These are phyloP conservation scores for Siniperca chuatsi DNA, from an alignment of 2,113 vertebrate genomes.

Conservation along the genomic window DNA sequence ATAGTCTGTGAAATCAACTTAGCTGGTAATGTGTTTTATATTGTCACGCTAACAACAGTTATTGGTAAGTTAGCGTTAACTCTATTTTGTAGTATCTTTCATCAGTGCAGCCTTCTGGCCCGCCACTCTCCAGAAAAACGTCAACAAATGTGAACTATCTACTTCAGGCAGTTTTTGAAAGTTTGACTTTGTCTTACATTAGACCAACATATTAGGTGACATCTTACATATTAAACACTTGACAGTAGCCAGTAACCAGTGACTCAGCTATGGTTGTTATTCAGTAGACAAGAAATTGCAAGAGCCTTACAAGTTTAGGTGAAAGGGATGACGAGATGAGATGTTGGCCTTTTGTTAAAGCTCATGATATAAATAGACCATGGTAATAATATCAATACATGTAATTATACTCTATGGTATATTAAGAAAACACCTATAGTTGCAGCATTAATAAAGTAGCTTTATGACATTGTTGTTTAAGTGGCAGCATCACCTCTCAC, in stretches of 20 bases:
- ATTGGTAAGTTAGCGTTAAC: background rate
- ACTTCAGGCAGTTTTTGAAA: background rate
- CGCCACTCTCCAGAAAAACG: background rate
- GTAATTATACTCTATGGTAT: background rate
- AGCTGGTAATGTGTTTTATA: conserved; percentile 2
- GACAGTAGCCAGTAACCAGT: conserved; percentile 2
- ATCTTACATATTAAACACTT: background rate
- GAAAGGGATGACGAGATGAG: background rate
- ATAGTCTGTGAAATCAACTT: background rate
- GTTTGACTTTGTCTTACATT: background rate
- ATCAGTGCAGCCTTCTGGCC: background rate
- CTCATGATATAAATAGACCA: no score
- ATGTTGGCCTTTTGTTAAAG: background rate
- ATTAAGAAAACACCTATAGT: background rate
- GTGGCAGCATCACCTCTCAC: background rate
- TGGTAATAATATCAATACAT: background rate
- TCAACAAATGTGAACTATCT: background rate
- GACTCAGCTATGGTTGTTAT: conserved; percentile 44
- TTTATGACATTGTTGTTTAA: background rate
- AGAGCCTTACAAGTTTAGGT: background rate
- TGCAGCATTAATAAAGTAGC: background rate
- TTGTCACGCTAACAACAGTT: background rate
- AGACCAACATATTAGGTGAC: conserved; percentile 11
- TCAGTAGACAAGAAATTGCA: background rate
- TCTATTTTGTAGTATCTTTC: background rate